These are phyloP conservation scores for Hemitrygon akajei DNA, from an alignment of 2,797 vertebrate genomes.

Conservation along the genomic window DNA sequence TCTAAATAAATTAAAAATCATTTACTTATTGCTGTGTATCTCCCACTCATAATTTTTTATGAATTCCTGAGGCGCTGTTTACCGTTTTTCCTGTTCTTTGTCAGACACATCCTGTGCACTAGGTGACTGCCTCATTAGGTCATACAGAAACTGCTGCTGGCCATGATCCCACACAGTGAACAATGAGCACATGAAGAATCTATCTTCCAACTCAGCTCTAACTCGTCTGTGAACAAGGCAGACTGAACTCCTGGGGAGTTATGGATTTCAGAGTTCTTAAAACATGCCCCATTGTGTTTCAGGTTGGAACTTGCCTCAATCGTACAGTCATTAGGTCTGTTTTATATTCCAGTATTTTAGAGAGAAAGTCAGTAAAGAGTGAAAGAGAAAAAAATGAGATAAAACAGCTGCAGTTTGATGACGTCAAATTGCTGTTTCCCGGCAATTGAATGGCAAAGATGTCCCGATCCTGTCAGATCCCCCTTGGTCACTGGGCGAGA, in stretches of 20 bases:
- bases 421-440: neutral
- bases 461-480: too few species aligned
- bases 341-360: too few species aligned
- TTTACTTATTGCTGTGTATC: neutral
- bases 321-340: neutral
- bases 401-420: too few species aligned
- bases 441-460: neutral
- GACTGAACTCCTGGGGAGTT: neutral
- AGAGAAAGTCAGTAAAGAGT: neutral
- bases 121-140: neutral
- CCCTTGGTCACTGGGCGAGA: neutral
- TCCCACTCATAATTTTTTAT: neutral
- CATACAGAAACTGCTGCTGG: neutral
- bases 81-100: neutral
- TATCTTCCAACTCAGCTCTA: neutral
- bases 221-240: neutral
- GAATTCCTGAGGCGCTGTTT: neutral
- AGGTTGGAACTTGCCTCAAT: neutral
- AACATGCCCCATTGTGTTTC: neutral
- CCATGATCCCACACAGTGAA: neutral
- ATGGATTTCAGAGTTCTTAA: too few species aligned
- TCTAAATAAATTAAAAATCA: neutral
- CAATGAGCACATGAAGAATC: neutral
- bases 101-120: neutral
- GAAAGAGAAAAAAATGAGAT: neutral